Conservation (phyloP, 1,140 invertebrate species). For the Hyposmocoma kahamanoa region DNA sequence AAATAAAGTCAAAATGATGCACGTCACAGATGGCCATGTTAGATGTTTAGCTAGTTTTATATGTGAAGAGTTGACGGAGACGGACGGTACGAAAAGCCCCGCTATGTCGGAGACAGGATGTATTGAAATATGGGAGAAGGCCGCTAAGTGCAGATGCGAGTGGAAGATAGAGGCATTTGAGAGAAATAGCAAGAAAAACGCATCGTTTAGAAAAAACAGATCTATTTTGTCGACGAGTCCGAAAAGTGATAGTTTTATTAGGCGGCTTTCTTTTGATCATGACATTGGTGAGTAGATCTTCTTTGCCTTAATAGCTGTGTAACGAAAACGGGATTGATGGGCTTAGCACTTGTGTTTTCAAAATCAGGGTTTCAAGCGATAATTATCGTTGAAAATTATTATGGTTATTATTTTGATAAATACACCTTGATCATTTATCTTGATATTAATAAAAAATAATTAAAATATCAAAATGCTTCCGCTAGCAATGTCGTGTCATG, state of each 20-base stretch:
- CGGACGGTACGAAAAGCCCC: constrained; percentile 33
- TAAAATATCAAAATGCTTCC: too few relatives aligned
- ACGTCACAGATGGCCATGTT: constrained; percentile 51
- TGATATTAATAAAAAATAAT: too few relatives aligned
- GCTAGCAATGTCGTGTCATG: too few relatives aligned
- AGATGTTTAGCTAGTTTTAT: constrained; percentile 64
- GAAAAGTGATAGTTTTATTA: constrained; percentile 49
- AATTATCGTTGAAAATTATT: too few relatives aligned
- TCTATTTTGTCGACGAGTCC: constrained; percentile 63
- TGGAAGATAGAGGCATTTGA: constrained; percentile 61
- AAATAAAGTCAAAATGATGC: constrained; percentile 32
- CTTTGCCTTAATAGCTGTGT: background rate
- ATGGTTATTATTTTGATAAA: too few relatives aligned
- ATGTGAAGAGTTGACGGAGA: constrained; percentile 52
- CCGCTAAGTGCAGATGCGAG: constrained; percentile 53
- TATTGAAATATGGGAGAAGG: constrained; percentile 69
- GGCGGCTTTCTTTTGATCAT: constrained; percentile 46
- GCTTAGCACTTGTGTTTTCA: too few relatives aligned
- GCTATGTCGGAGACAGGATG: constrained; percentile 73
- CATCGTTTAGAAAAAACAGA: constrained; percentile 62
- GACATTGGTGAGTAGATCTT: constrained; percentile 46
- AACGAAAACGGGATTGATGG: background rate
- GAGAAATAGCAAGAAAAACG: constrained; percentile 62
- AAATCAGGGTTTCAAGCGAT: too few relatives aligned
- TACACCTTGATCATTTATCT: too few relatives aligned